A percentile compares a stretch with the other conserved stretches of the same genome.
These are phyloP conservation scores for Caenorhabditis sp. DNA, from an alignment of 2,888 invertebrate genomes.

Conservation along the genomic window DNA sequence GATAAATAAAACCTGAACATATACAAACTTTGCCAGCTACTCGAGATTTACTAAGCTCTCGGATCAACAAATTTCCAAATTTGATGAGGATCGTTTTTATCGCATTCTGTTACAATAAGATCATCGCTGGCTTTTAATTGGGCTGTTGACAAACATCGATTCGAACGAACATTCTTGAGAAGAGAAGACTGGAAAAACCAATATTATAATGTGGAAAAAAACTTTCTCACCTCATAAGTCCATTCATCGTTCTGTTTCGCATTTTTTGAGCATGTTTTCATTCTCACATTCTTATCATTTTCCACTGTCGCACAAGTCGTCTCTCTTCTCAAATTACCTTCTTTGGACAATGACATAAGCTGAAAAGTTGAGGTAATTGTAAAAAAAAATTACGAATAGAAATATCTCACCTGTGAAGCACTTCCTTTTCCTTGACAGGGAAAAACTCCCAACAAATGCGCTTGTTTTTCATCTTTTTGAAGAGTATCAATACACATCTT, in stretches of 20 bases:
- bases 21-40: no score
- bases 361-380: no score
- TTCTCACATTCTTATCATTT: conserved; percentile 31
- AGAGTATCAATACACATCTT: conserved; percentile 65
- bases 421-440: conserved; percentile 67
- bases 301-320: conserved; percentile 62
- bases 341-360: conserved; percentile 68
- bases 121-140: conserved; percentile 70
- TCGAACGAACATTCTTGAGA: conserved; percentile 70
- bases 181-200: conserved; percentile 52
- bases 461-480: conserved; percentile 58
- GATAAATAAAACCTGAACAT: not conserved
- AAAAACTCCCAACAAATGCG: conserved; percentile 58
- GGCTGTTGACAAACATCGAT: conserved; percentile 72
- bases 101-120: conserved; percentile 64
- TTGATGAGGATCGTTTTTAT: conserved; percentile 42
- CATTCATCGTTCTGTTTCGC: conserved; percentile 64
- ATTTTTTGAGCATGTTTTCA: conserved; percentile 68
- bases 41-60: conserved; percentile 9
- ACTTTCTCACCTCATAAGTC: conserved; percentile 69
- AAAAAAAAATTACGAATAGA: no score
- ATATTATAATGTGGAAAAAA: not conserved
- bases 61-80: conserved; percentile 43
- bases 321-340: conserved; percentile 66
- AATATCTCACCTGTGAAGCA: conserved; percentile 69